These are phyloP conservation scores for human DNA, from an alignment of 2,113 vertebrate genomes.

Conservation along the genomic window GRCh38 chr1:233140501-233141000, in stretches of 20 bases:
- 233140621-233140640: rapidly evolving
- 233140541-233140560: rapidly evolving
- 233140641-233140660: not conserved
- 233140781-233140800: not conserved
- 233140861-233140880: rapidly evolving
- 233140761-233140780: not conserved
- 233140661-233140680: not conserved
- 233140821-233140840: not conserved
- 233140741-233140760: not conserved
- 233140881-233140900: not conserved
- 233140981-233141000: not conserved
- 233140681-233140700: not conserved
- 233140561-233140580: not conserved
- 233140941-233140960: not conserved
- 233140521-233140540: not conserved
- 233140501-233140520: not conserved
- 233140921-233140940: not conserved
- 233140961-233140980: not conserved
- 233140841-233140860: not conserved
- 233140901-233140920: no score
- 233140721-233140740: rapidly evolving
- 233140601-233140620: rapidly evolving
- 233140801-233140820: not conserved
- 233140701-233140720: not conserved
- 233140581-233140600: not conserved